Conservation (phyloP, 2,888 invertebrate genomes). For the Nomada hirtipes region DNA sequence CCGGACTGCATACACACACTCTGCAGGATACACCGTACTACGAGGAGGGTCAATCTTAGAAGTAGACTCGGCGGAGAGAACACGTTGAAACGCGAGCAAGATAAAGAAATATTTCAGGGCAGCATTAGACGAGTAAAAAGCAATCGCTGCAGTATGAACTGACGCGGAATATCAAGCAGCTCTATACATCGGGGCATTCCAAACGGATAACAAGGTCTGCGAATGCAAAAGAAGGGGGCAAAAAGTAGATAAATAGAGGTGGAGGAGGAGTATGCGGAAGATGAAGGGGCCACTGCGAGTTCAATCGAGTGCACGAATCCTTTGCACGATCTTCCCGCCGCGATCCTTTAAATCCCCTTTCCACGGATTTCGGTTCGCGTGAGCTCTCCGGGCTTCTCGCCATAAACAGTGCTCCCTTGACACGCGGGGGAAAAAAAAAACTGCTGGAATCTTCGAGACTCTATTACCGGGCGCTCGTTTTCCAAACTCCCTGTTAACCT, state of each 20-base stretch:
- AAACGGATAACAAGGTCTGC: conserved; percentile 23
- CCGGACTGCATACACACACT: not conserved
- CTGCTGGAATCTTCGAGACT: conserved; percentile 27
- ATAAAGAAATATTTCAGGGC: not conserved
- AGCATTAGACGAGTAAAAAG: conserved; percentile 9
- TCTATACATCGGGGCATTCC: conserved; percentile 22
- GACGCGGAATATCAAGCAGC: conserved; percentile 20
- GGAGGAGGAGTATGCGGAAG: not conserved
- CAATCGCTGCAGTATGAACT: conserved; percentile 15
- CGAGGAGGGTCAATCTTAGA: not conserved
- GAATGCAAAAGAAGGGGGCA: not conserved
- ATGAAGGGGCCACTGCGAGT: conserved; percentile 27
- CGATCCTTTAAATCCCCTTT: conserved; percentile 42
- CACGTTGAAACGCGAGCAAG: not conserved
- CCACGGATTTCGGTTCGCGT: not conserved
- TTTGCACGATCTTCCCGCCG: conserved; percentile 36
- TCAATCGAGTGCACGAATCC: conserved; percentile 42
- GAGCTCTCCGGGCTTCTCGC: conserved; percentile 15
- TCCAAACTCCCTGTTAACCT: conserved; percentile 31
- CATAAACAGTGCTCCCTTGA: conserved; percentile 28
- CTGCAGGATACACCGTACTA: not conserved
- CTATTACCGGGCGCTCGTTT: conserved; percentile 18
- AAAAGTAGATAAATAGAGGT: conserved; percentile 14
- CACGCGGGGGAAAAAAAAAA: conserved; percentile 6
- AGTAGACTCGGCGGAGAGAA: not conserved